Conservation (phyloP, 2,797 vertebrate genomes). For the Rhadinocentrus ornatus region DNA sequence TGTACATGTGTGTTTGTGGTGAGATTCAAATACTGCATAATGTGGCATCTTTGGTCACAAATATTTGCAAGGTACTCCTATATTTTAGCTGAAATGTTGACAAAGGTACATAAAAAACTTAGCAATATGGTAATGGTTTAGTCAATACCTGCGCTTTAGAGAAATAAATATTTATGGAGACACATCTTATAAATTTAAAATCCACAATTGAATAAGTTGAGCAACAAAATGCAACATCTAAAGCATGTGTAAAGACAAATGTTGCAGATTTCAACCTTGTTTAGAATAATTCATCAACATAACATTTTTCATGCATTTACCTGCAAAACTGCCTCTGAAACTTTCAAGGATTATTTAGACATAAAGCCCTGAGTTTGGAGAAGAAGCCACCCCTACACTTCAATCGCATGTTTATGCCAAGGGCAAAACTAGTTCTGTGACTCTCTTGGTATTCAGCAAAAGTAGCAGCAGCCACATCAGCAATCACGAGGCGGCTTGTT, state of each 20-base stretch:
- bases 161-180: conserved; percentile 7
- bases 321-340: conserved; percentile 42
- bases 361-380: conserved; percentile 64
- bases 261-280: conserved; percentile 27
- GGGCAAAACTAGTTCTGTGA: conserved; percentile 55
- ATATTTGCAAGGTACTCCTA: conserved; percentile 21
- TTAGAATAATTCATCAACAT: conserved; percentile 40
- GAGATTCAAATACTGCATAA: conserved; percentile 22
- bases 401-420: conserved; percentile 61
- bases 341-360: conserved; percentile 48
- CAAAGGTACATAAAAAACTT: conserved; percentile 20
- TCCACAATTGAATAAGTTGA: conserved; percentile 7
- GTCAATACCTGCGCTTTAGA: conserved; percentile 20
- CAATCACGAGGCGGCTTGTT: conserved; percentile 62
- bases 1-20: background rate
- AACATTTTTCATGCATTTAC: conserved; percentile 49
- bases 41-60: conserved; percentile 57
- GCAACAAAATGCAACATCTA: conserved; percentile 26
- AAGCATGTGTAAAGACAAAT: conserved; percentile 37
- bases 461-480: conserved; percentile 55
- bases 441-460: conserved; percentile 64
- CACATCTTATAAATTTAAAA: conserved; percentile 19
- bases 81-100: conserved; percentile 14
- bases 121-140: conserved; percentile 4
- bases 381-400: conserved; percentile 55